A percentile compares a stretch with the other conserved stretches of the same genome.
Evolutionary conservation across 2,113 vertebrate species (phyloP).

Genomic region (Shinisaurus crocodilurus): DNA sequence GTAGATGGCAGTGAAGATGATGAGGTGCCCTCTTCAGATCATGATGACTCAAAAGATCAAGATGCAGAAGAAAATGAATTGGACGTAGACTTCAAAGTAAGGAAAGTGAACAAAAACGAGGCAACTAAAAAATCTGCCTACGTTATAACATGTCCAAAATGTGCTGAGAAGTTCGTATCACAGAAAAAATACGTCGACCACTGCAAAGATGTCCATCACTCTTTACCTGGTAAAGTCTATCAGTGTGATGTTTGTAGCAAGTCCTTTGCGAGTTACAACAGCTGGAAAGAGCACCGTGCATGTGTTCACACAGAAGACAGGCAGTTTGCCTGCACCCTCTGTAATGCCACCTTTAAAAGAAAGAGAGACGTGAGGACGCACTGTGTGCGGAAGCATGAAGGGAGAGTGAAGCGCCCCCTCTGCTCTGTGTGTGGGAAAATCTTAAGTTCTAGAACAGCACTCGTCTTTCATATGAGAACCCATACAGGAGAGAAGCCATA

Average conservation of each 20-base stretch:
- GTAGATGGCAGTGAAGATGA: not conserved
- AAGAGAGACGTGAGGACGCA: constrained; percentile 71
- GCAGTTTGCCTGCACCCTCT: constrained; percentile 72
- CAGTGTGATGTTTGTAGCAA: constrained; percentile 73
- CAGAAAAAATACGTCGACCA: constrained; percentile 66
- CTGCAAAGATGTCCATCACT: constrained; percentile 65
- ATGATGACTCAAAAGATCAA: constrained; percentile 4
- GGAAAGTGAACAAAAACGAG: not conserved
- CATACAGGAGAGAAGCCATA: constrained; percentile 76
- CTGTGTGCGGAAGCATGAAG: constrained; percentile 67
- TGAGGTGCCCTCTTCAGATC: not conserved
- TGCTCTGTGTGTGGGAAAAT: constrained; percentile 76
- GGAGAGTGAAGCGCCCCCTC: constrained; percentile 67
- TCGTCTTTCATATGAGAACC: constrained; percentile 74
- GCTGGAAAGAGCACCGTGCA: constrained; percentile 70
- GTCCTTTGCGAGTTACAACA: constrained; percentile 65
- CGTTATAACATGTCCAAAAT: constrained; percentile 62
- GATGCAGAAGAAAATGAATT: not conserved
- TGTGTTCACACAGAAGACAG: constrained; percentile 73
- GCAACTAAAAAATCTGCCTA: constrained; percentile 28
- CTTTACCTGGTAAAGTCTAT: constrained; percentile 68
- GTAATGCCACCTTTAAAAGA: constrained; percentile 70
- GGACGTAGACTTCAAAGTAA: constrained; percentile 6
- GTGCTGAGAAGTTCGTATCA: constrained; percentile 62
- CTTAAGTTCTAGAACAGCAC: constrained; percentile 69